Percentiles rank a stretch among this genome's conserved stretches.
Evolutionary conservation across 1,140 invertebrate genomes (phyloP).

Genomic region (Conopomorpha cramerella): DNA sequence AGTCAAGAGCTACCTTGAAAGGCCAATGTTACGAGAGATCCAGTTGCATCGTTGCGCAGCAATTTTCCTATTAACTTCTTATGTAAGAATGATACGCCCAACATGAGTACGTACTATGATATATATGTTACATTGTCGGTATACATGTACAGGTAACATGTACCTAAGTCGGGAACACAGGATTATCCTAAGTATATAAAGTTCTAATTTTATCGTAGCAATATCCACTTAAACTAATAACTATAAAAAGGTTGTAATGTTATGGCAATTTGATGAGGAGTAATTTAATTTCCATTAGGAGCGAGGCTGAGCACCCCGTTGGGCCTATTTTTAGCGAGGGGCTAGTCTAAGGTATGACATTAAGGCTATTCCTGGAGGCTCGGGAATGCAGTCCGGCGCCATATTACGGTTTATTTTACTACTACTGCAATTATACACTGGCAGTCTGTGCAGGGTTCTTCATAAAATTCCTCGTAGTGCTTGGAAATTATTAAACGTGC

Average conservation of each 20-base stretch:
- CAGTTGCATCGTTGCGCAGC: conserved; percentile 26
- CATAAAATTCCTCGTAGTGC: too few relatives aligned
- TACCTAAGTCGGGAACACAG: neutral
- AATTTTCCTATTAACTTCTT: conserved; percentile 53
- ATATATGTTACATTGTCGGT: too few relatives aligned
- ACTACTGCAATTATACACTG: too few relatives aligned
- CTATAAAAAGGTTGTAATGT: neutral
- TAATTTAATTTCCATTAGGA: conserved; percentile 20
- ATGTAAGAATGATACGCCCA: conserved; percentile 44
- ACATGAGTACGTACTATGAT: conserved; percentile 17
- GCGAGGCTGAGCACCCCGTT: conserved; percentile 18
- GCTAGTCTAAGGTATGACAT: conserved; percentile 27
- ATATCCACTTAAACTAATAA: too few relatives aligned
- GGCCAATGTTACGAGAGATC: conserved; percentile 55
- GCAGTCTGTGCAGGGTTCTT: too few relatives aligned
- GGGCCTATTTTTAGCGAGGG: conserved; percentile 30
- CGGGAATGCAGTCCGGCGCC: conserved; percentile 51
- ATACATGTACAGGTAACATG: neutral
- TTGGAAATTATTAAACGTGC: conserved; percentile 14
- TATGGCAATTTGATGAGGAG: conserved; percentile 3
- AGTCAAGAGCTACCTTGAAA: conserved; percentile 43
- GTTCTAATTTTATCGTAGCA: neutral
- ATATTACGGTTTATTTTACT: conserved; percentile 39
- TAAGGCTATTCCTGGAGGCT: conserved; percentile 40
- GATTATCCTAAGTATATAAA: neutral